Base-by-base conservation (phyloP, 2,888 invertebrate genomes). In the Phania funesta region DNA sequence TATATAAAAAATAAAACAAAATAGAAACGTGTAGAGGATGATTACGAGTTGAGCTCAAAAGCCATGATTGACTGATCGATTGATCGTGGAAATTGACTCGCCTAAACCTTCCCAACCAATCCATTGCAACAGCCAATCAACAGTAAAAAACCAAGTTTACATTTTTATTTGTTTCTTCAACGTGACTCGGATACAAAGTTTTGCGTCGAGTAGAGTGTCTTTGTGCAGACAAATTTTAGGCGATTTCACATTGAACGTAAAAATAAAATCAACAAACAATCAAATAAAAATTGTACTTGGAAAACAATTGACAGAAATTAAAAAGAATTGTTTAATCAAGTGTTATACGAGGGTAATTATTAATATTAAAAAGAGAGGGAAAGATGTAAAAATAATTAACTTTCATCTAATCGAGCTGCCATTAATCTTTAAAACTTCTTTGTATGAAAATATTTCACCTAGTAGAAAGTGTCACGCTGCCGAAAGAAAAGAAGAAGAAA, bases 171-270 rank as follows among this genome's bases (percentile, higher is more conserved):
- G 35, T 64, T 22, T 7, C n/a, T 22, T 48, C 22, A 78, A 82
- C 75, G 78, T 82, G 82, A 82, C 65, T 75, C 75, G 82, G 78
- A 82, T 82, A 44, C 35, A 35, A 68, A 68, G 48, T n/a, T n/a
- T n/a, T n/a, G n/a, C 24, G 22, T 24, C 20, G 18, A 48, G 0
- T 6, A 20, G 4, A n/a, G 20, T n/a, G 0, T 38, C 20, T 77
- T 13, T 62, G 16, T 46, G 18, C 44, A 41, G 13, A 56, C 24
- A 65, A 22, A 38, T 38, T 73, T 65, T 35, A 50, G 44, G 58
- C 64, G 65, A 79, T 73, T 60, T 79, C 35, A 73, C 67, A 62
- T 18, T 52, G 60, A 62, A 52, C 32, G 26, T 56, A 18, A 52
- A 64, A 65, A 24, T 5, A 2, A 50, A 52, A 41, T 48, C 22